Evolutionary conservation across 2,888 invertebrate genomes (phyloP), one percentile per base, ranked within the genome.

Genomic region (Chrysolina oricalcia): DNA sequence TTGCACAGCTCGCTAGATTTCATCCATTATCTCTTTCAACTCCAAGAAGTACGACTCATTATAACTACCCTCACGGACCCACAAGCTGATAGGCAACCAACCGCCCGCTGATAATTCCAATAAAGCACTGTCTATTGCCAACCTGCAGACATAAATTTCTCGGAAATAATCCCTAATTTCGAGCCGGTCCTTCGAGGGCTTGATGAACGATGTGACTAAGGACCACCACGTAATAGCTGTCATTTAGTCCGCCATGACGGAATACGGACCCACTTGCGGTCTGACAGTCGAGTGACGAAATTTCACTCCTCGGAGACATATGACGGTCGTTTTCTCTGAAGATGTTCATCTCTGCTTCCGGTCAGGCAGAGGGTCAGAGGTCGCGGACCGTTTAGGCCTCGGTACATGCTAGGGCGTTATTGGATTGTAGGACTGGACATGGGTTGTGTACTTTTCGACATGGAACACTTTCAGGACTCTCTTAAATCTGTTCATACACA

Each of bases 161-260:
- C 64, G 35, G 23, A 71, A 63, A 71, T 71, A 50, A 71, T 74
- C 74, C 70, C 74, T 74, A 74, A 70, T 67, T 70, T 50, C 66
- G 19, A 65, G 41, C 70, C 56, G 41, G 40, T 40, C 70, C 70
- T 68, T 53, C 23, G 62, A 67, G 70, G 77, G 72, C 75, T 78
- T 81, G 82, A 82, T 80, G 70, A 74, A 82, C 76, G 82, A 75
- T 70, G 77, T 75, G 77, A 70, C 80, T 71, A 68, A 68, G 74
- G 72, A 78, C 76, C 80, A 78, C 74, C 80, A 77, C 78, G 74
- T 82, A 83, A 82, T 83, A 78, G 80, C 73, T 56, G 81, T 80
- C 76, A 77, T 79, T 81, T 80, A 81, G 78, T 69, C 63, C 63
- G 79, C 74, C 78, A 82, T 82, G 83, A 81, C 79, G 76, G 71